Evolutionary conservation across 37 sponge, comb jelly and placozoan genomes (phyloP), one percentile per base, ranked within the genome.

Genomic region (Haliclona indistincta): DNA sequence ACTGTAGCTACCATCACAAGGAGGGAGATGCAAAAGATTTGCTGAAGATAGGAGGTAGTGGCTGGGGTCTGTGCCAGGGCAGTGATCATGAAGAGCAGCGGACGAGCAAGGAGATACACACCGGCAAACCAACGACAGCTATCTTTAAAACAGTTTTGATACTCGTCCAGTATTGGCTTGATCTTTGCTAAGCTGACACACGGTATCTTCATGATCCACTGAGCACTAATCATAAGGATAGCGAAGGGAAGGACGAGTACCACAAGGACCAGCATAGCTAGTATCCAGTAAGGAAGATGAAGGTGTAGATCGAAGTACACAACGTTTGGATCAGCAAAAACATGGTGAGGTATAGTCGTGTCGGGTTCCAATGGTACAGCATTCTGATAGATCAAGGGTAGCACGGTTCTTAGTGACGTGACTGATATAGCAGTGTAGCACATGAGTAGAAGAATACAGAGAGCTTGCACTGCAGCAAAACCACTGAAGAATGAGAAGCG

Each of bases 131-230:
- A 58, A 6, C 60, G 60, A 58, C n/a, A 20, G 22, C n/a, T n/a
- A 20, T 58, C 60, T n/a, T 58, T 8, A 58, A 58, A 58, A n/a
- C 60, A 58, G 60, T 58, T 58, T 26, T 58, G 60, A 20, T 58
- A 58, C n/a, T 58, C 60, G n/a, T 58, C 60, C 28, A 58, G 60
- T 6, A 58, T 20, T 6, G 60, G 60, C 28, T 58, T 58, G 28
- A 58, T 20, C 25, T 26, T 8, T 7, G 60, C n/a, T 6, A 58
- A n/a, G 28, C n/a, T 58, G 6, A 58, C n/a, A 20, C 60, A 58
- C n/a, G n/a, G n/a, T n/a, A n/a, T n/a, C 13, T 26, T 8, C 60
- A 58, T 58, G 7, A 58, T 8, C 13, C 13, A 58, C n/a, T 20
- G 60, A 20, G 60, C 60, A 58, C 11, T 11, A 25, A 20, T 25